Evolutionary conservation across 2,113 vertebrate genomes (phyloP).

Genomic region (Labrus mixtus): DNA sequence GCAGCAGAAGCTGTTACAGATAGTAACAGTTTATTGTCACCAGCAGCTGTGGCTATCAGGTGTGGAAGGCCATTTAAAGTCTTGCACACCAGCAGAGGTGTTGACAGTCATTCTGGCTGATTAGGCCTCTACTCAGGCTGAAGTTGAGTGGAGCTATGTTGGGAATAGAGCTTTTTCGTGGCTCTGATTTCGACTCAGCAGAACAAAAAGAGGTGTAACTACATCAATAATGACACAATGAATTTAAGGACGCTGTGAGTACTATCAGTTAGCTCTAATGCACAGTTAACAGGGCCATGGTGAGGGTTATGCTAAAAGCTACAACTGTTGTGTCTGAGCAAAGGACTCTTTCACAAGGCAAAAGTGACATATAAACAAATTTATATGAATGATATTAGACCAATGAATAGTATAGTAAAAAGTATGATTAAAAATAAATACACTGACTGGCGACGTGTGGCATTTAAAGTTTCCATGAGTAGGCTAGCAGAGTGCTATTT

Average conservation of each 20-base stretch:
- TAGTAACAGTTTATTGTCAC: not conserved
- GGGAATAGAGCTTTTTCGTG: constrained; percentile 24
- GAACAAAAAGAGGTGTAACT: constrained; percentile 8
- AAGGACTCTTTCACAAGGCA: no score
- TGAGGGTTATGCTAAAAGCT: not conserved
- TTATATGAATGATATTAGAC: no score
- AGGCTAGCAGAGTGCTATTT: no score
- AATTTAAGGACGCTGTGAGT: not conserved
- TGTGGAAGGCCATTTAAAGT: constrained; percentile 5
- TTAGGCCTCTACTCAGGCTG: constrained; percentile 35
- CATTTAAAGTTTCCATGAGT: no score
- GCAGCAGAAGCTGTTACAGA: not conserved
- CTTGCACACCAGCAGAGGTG: constrained; percentile 17
- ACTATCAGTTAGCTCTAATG: not conserved
- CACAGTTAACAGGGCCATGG: not conserved
- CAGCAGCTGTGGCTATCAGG: constrained; percentile 18
- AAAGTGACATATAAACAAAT: no score
- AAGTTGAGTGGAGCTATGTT: constrained; percentile 11
- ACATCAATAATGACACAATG: not conserved
- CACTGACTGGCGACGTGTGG: no score
- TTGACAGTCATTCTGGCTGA: constrained; percentile 45
- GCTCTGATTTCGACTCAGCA: constrained; percentile 12
- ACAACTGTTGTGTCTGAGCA: not conserved
- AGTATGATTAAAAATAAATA: no score
- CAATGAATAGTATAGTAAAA: no score